Conservation (phyloP, 2,888 invertebrate species). For the Frankliniella fusca region DNA sequence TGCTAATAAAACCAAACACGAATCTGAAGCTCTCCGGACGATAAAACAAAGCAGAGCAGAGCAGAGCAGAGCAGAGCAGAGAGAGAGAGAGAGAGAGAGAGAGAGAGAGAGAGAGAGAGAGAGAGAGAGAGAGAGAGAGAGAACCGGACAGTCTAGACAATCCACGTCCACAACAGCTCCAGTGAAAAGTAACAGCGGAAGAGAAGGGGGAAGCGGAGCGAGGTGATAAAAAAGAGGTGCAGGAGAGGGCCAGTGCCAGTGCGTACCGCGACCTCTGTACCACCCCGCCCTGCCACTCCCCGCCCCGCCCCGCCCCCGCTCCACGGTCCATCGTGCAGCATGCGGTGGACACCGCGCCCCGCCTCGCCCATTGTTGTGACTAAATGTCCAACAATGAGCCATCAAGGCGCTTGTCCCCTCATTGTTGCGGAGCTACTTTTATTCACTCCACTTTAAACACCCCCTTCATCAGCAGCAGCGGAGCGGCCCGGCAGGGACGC, state of each 20-base stretch:
- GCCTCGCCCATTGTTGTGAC: background rate
- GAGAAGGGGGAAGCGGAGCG: background rate
- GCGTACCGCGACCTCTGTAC: background rate
- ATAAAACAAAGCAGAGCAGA: background rate
- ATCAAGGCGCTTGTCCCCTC: background rate
- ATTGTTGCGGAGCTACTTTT: background rate
- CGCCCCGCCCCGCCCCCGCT: background rate
- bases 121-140: too few species aligned
- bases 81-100: background rate
- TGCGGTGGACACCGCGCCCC: background rate
- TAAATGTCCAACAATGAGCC: constrained; percentile 18
- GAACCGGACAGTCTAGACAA: too few species aligned
- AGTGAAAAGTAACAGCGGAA: too few species aligned
- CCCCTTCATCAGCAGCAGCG: constrained; percentile 6
- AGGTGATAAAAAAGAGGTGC: background rate
- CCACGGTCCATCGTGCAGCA: too few species aligned
- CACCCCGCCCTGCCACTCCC: background rate
- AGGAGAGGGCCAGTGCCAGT: background rate
- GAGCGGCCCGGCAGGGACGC: background rate
- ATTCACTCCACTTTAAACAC: constrained; percentile 19
- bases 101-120: too few species aligned
- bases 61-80: background rate
- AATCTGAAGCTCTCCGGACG: background rate
- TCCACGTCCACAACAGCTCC: too few species aligned
- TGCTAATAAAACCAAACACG: too few species aligned